Evolutionary conservation across 2,888 invertebrate species (phyloP).

Genomic region (Microctonus brassicae): DNA sequence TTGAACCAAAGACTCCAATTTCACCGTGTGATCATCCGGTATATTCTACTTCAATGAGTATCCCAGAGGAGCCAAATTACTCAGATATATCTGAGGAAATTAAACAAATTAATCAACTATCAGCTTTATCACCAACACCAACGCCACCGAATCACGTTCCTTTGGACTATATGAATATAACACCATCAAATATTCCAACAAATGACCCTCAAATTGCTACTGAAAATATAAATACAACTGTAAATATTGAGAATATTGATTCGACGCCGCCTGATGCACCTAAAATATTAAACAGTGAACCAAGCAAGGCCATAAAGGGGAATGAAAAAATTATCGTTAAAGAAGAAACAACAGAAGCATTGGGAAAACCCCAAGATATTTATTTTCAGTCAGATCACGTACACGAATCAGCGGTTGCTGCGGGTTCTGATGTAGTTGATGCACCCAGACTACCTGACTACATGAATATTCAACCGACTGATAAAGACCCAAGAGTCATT

Average conservation of each 20-base stretch:
- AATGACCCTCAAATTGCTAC: conserved; percentile 34
- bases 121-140: conserved; percentile 44
- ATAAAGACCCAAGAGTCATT: conserved; percentile 47
- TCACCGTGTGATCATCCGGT: conserved; percentile 56
- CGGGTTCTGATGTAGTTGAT: conserved; percentile 48
- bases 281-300: conserved; percentile 32
- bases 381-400: conserved; percentile 44
- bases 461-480: conserved; percentile 55
- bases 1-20: conserved; percentile 59
- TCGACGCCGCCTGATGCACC: conserved; percentile 12
- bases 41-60: conserved; percentile 48
- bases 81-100: conserved; percentile 45
- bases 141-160: conserved; percentile 63
- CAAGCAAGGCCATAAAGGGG: conserved; percentile 30
- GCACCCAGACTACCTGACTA: conserved; percentile 58
- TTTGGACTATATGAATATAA: conserved; percentile 56
- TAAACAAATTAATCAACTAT: conserved; percentile 46
- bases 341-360: neutral
- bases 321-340: conserved; percentile 22
- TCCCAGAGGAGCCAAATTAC: conserved; percentile 42
- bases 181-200: conserved; percentile 26
- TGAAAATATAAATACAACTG: conserved; percentile 19
- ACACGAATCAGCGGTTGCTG: conserved; percentile 39
- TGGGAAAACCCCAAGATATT: conserved; percentile 36
- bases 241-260: conserved; percentile 26